Conservation (phyloP, 1,140 invertebrate genomes). For the Drosophila melanica region DNA sequence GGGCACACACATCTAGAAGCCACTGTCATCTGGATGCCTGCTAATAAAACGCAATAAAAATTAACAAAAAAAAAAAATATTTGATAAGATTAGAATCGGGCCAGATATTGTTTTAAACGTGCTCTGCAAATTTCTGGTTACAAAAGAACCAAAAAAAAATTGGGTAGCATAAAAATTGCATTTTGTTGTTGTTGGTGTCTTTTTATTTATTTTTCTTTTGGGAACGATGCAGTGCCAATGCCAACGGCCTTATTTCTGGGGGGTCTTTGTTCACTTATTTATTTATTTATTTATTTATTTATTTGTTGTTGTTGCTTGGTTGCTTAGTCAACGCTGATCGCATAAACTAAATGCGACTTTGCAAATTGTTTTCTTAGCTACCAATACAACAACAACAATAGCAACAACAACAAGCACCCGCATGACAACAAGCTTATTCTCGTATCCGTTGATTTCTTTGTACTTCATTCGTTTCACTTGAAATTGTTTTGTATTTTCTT, state of each 20-base stretch:
- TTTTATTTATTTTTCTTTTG: too few relatives aligned
- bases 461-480: slow-evolving; percentile 53
- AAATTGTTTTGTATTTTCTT: slow-evolving; percentile 53
- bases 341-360: slow-evolving; percentile 46
- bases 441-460: slow-evolving; percentile 21
- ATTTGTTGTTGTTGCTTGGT: slow-evolving; percentile 29
- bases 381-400: slow-evolving; percentile 27
- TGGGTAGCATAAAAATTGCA: neutral
- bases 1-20: too few relatives aligned
- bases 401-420: slow-evolving; percentile 13
- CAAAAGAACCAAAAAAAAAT: too few relatives aligned
- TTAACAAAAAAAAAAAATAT: slow-evolving; percentile 31
- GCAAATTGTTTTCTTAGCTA: slow-evolving; percentile 74
- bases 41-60: slow-evolving; percentile 39
- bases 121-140: too few relatives aligned
- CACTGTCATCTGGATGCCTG: neutral
- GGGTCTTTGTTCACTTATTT: neutral
- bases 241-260: slow-evolving; percentile 3
- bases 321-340: slow-evolving; percentile 66
- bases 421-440: slow-evolving; percentile 36
- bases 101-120: neutral
- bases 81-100: slow-evolving; percentile 20
- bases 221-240: slow-evolving; percentile 13
- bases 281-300: neutral
- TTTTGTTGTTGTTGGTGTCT: slow-evolving; percentile 2